phyloP scores from a whole-genome alignment of 2,797 vertebrate species.

The Gallinago nigripennis region DNA sequence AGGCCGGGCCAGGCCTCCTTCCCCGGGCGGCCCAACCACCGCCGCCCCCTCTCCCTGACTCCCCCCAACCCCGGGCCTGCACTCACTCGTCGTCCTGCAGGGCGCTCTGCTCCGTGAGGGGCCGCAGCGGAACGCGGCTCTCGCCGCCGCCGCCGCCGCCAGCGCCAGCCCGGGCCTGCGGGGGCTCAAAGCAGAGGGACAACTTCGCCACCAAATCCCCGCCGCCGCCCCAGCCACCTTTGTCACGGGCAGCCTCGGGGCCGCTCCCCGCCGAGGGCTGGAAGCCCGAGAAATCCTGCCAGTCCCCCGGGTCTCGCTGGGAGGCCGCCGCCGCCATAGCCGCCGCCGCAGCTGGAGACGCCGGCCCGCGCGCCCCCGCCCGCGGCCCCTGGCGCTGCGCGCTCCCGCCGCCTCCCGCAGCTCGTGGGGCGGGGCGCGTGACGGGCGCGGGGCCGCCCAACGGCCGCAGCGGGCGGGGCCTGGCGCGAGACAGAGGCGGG shows the following conservation, averaged over 20 bases:
- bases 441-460: background rate
- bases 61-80: background rate
- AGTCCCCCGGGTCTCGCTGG: constrained; percentile 89
- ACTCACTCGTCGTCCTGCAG: constrained; percentile 95
- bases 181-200: constrained; percentile 69
- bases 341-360: background rate
- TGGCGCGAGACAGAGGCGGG: too few species aligned
- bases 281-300: constrained; percentile 98
- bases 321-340: constrained; percentile 87
- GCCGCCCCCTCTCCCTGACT: background rate
- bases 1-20: background rate
- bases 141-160: constrained; percentile 72
- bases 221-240: constrained; percentile 37
- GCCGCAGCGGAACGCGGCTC: constrained; percentile 83
- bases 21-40: background rate
- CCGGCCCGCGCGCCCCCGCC: background rate
- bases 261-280: constrained; percentile 76
- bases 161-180: constrained; percentile 25
- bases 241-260: constrained; percentile 61
- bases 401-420: background rate
- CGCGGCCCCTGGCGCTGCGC: background rate
- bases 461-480: background rate
- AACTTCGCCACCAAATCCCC: constrained; percentile 71
- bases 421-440: background rate
- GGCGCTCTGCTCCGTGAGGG: constrained; percentile 88